Conservation (phyloP, 30 jellyfish, hydroid and myxozoan species). For the Chrysaora quinquecirrha region DNA sequence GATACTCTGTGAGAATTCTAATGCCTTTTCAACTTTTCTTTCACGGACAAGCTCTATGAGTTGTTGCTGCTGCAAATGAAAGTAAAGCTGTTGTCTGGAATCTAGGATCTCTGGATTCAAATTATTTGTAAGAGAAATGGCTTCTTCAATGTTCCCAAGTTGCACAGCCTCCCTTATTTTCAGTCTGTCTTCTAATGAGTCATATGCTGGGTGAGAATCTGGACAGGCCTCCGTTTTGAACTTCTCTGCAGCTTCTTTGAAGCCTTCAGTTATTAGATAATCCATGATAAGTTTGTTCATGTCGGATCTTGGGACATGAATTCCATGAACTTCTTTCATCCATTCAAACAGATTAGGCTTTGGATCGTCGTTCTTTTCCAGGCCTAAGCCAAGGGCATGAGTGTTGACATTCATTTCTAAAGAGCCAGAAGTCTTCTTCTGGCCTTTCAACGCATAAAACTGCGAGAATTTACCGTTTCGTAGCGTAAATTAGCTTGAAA, state of each 20-base stretch:
- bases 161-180: conserved; percentile 89
- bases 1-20: conserved; percentile 86
- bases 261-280: conserved; percentile 90
- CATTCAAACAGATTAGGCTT: conserved; percentile 61
- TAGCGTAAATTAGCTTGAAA: no score
- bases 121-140: conserved; percentile 76
- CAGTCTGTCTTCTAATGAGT: conserved; percentile 83
- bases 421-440: no score
- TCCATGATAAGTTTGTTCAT: conserved; percentile 94
- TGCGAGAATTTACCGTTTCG: no score
- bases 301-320: conserved; percentile 74
- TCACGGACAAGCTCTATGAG: conserved; percentile 88
- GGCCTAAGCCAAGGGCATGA: conserved; percentile 62
- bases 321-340: conserved; percentile 73
- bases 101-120: conserved; percentile 93
- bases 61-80: conserved; percentile 96
- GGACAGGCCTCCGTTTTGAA: conserved; percentile 88
- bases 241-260: conserved; percentile 98
- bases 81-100: conserved; percentile 73
- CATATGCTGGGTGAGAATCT: conserved; percentile 86
- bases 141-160: conserved; percentile 85
- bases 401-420: conserved; percentile 35
- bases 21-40: conserved; percentile 80
- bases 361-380: conserved; percentile 57
- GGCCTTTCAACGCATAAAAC: no score